A percentile compares a stretch with the other conserved stretches of the same genome.
These are phyloP conservation scores for Chrysotoxum bicinctum DNA, from an alignment of 2,888 invertebrate species.

Conservation along the genomic window DNA sequence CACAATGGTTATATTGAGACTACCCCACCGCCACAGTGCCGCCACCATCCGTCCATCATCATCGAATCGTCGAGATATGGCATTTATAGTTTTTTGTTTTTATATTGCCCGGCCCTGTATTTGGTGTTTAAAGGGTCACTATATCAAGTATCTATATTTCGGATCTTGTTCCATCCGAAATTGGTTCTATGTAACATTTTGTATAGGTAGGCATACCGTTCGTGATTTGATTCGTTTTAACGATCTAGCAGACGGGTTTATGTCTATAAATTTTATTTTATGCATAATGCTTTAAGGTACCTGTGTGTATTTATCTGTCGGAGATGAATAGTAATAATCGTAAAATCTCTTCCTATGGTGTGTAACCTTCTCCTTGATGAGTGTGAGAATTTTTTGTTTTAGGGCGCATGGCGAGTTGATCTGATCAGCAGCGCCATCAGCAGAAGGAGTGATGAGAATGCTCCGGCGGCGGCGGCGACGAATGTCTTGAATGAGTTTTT, in stretches of 20 bases:
- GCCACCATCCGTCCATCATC: constrained; percentile 8
- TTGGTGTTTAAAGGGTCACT: constrained; percentile 16
- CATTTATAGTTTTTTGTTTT: constrained; percentile 24
- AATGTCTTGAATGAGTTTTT: constrained; percentile 23
- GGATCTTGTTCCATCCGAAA: constrained; percentile 35
- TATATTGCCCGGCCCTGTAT: background rate
- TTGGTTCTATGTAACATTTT: constrained; percentile 53
- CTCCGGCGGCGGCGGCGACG: constrained; percentile 14
- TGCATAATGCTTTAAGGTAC: constrained; percentile 42
- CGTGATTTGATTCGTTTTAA: constrained; percentile 65
- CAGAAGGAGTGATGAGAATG: background rate
- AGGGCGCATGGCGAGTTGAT: background rate
- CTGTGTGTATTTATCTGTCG: constrained; percentile 25
- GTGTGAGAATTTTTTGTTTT: constrained; percentile 66
- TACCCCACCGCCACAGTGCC: constrained; percentile 1
- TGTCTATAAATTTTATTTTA: constrained; percentile 70
- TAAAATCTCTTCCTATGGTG: constrained; percentile 67
- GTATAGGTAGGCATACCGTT: constrained; percentile 24
- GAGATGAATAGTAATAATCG: constrained; percentile 71
- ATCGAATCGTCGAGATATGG: background rate
- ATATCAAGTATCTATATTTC: constrained; percentile 50
- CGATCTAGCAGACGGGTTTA: constrained; percentile 71
- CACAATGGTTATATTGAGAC: background rate
- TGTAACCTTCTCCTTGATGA: constrained; percentile 65
- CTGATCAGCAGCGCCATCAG: background rate